These are phyloP conservation scores for Ctenomys sociabilis DNA, from an alignment of 2,113 vertebrate genomes.

Conservation along the genomic window DNA sequence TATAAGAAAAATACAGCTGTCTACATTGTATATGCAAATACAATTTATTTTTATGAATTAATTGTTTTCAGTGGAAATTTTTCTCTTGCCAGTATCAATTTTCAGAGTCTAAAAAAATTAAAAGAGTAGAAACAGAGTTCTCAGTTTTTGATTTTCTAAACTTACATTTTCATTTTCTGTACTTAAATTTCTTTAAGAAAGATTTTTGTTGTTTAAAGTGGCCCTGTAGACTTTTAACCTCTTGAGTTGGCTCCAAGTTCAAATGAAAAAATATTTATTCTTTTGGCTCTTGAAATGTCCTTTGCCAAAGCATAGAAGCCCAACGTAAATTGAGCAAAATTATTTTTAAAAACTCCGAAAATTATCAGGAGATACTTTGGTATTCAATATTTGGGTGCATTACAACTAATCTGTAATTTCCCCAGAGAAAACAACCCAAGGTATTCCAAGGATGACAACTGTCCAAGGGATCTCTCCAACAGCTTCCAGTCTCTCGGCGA, in stretches of 20 bases:
- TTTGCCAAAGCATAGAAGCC: slow-evolving; percentile 51
- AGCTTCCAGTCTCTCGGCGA: background rate
- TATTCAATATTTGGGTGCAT: slow-evolving; percentile 68
- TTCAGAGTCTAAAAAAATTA: slow-evolving; percentile 34
- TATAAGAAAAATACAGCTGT: slow-evolving; percentile 26
- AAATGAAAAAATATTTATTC: slow-evolving; percentile 54
- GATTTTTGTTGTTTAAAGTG: slow-evolving; percentile 54
- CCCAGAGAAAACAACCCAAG: slow-evolving; percentile 69
- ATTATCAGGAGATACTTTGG: slow-evolving; percentile 33
- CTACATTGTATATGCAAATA: slow-evolving; percentile 11
- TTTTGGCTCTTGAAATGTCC: slow-evolving; percentile 48
- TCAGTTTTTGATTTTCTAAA: slow-evolving; percentile 20
- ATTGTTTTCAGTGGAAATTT: slow-evolving; percentile 28
- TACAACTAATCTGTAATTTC: slow-evolving; percentile 78
- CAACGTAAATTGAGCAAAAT: slow-evolving; percentile 35
- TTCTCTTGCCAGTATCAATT: slow-evolving; percentile 41
- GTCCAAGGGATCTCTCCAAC: background rate
- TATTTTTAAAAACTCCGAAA: background rate
- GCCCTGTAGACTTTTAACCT: slow-evolving; percentile 49
- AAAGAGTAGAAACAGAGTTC: slow-evolving; percentile 1
- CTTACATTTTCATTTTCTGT: slow-evolving; percentile 54
- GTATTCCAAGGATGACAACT: slow-evolving; percentile 62
- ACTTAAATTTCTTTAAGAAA: slow-evolving; percentile 51
- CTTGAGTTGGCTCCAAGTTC: slow-evolving; percentile 59
- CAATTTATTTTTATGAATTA: slow-evolving; percentile 7